Base-by-base conservation (phyloP, 2,888 invertebrate species). In the Andrena dorsata region DNA sequence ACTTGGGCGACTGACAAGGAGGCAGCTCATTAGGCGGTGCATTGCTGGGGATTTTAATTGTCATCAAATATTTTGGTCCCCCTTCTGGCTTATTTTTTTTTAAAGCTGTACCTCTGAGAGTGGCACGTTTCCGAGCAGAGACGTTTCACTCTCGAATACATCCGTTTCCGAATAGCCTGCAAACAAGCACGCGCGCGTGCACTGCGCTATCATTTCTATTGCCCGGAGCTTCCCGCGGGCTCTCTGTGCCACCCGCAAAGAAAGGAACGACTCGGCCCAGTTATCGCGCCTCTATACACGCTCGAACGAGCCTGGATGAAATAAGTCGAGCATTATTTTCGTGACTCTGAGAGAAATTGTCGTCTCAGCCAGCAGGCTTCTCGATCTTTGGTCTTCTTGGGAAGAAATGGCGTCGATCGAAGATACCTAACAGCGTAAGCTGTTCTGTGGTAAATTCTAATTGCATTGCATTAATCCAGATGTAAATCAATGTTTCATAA, bases 231-330 rank as follows among this genome's bases (percentile, higher is more conserved):
- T 80, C 75, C 79, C 51, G 66, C 58, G 76, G 71, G 76, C 58
- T 75, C 28, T 16, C 56, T 58, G 26, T 58, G 30, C 28, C 49
- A 61, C 58, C 68, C 32, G 58, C 73, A 75, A 73, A 56, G 72
- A 78, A 85, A 68, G 76, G 65, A 85, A 76, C 76, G 76, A 66
- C 60, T 74, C 61, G 63, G 32, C 49, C 26, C 32, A 73, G 78
- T 86, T 85, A 82, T 84, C 84, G 76, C 76, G 60, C 56, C 56
- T 80, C 69, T 70, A 60, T 77, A 65, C 73, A 86, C 80, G 76
- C 85, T 63, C 68, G 61, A 63, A 30, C 71, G 78, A 63, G 30
- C 49, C 28, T 56, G 16, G 60, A 51, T 75, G 65, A 76, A 80
- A 70, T 73, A 76, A 73, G 70, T 70, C 68, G 23, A 69, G 74